phyloP scores from a whole-genome alignment of 2,888 invertebrate species.

The Drosophila putrida region DNA sequence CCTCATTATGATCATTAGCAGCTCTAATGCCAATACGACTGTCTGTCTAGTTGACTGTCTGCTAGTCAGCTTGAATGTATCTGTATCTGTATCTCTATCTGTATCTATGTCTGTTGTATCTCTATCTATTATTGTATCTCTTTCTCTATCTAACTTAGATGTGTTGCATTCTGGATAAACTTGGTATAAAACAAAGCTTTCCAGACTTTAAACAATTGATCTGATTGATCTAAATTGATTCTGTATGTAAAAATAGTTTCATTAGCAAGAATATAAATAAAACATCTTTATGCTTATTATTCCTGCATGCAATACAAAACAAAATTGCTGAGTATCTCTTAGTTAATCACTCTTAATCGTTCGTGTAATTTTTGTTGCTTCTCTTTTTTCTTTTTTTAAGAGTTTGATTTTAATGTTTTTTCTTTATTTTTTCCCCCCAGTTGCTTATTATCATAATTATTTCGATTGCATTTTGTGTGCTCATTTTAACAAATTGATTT shows the following conservation, averaged over 20 bases:
- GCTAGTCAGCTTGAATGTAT: background rate
- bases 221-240: no score
- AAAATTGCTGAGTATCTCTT: background rate
- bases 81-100: conserved; percentile 18
- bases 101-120: background rate
- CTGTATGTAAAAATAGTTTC: no score
- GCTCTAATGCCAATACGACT: conserved; percentile 41
- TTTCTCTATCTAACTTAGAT: background rate
- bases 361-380: conserved; percentile 4
- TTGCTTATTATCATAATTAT: conserved; percentile 55
- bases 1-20: conserved; percentile 58
- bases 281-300: no score
- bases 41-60: conserved; percentile 2
- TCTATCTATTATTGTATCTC: background rate
- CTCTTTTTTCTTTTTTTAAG: background rate
- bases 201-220: no score
- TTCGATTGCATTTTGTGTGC: conserved; percentile 57
- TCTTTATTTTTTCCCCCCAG: conserved; percentile 1
- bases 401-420: conserved; percentile 4
- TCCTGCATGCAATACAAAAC: background rate
- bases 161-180: background rate
- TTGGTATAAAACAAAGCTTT: background rate
- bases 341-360: background rate
- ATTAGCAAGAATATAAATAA: no score
- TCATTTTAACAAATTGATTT: conserved; percentile 53